Evolutionary conservation across 2,888 invertebrate species (phyloP).

Genomic region (Plutella xylostella): DNA sequence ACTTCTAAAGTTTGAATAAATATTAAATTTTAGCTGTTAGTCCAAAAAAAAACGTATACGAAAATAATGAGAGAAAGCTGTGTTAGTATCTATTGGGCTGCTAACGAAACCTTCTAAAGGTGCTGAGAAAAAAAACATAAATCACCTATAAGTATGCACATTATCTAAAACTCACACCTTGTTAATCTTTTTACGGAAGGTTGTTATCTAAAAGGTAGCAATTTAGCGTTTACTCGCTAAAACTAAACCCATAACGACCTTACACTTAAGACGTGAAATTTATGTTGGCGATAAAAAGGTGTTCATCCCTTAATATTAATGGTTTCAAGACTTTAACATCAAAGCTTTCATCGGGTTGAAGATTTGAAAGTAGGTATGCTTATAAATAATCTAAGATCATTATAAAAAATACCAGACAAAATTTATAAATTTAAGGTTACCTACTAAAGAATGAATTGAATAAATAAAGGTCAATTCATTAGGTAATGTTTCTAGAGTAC

Average conservation of each 20-base stretch:
- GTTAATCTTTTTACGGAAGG: constrained; percentile 25
- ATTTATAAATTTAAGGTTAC: neutral
- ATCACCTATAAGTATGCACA: too few species aligned
- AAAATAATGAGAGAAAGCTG: too few species aligned
- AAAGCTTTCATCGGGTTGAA: neutral
- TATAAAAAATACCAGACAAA: too few species aligned
- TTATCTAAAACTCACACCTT: constrained; percentile 40
- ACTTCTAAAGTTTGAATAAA: too few species aligned
- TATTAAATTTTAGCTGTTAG: too few species aligned
- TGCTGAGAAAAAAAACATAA: neutral
- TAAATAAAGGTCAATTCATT: neutral
- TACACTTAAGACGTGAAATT: neutral
- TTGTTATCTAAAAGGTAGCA: constrained; percentile 34
- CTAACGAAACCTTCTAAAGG: too few species aligned
- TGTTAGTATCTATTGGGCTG: too few species aligned
- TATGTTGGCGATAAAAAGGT: neutral
- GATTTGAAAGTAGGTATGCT: too few species aligned
- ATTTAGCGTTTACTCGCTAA: constrained; percentile 34
- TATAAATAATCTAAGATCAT: too few species aligned
- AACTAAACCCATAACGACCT: constrained; percentile 17
- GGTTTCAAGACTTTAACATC: neutral
- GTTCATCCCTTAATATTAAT: neutral
- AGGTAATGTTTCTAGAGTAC: neutral
- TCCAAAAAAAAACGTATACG: too few species aligned
- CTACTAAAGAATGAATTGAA: neutral